Conservation (phyloP, 64 coral and sea anemone genomes). For the Montipora capricornis region DNA sequence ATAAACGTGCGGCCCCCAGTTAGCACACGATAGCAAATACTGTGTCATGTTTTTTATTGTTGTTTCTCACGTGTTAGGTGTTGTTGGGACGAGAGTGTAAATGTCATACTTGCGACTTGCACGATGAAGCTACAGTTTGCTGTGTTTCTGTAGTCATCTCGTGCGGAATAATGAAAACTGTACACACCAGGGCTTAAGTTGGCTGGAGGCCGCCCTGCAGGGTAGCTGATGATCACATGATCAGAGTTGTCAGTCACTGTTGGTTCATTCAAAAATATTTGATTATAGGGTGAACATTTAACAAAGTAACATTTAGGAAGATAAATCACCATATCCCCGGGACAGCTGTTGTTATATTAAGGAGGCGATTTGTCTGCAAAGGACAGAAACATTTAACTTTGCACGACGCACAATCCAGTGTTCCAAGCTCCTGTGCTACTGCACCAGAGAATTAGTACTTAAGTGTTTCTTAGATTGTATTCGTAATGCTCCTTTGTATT, state of each 20-base stretch:
- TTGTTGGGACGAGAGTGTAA: background rate
- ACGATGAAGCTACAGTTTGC: conserved; percentile 53
- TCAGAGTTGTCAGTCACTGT: conserved; percentile 51
- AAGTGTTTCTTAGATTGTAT: background rate
- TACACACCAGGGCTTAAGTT: conserved; percentile 36
- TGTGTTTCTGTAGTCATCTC: conserved; percentile 29
- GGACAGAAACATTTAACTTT: background rate
- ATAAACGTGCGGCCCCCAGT: no score
- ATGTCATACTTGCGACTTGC: conserved; percentile 50
- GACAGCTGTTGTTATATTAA: conserved; percentile 41
- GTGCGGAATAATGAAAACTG: conserved; percentile 30
- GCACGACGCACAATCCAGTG: background rate
- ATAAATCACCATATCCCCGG: conserved; percentile 18
- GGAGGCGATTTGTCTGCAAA: conserved; percentile 24
- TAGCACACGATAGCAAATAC: no score
- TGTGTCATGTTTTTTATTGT: no score
- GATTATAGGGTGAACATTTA: background rate
- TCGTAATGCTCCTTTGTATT: background rate
- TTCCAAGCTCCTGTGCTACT: background rate
- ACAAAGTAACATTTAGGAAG: no score
- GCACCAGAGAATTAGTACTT: background rate
- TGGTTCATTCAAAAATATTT: conserved; percentile 39
- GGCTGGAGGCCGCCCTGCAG: conserved; percentile 12
- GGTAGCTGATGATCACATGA: conserved; percentile 34
- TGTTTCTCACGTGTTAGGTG: no score